Base-by-base conservation (phyloP, 2,888 invertebrate genomes). In the Scotopteryx bipunctaria region DNA sequence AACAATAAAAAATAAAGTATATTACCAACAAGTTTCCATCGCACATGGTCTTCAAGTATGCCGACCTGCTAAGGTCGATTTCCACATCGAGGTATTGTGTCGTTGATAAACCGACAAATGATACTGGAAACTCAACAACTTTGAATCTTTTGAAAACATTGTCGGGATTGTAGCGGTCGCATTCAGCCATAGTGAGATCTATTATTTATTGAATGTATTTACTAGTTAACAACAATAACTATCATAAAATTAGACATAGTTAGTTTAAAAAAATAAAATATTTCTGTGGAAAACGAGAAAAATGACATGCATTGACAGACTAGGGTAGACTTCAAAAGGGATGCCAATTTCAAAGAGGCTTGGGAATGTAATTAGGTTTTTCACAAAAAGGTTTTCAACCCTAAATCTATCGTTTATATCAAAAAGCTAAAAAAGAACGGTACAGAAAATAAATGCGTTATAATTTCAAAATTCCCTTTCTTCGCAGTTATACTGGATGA, bases 111-210 rank as follows among this genome's bases (percentile, higher is more conserved):
- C 81, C 83, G 23, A 88, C 84, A 36, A 78, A 86, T 6, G 85
- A 83, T 57, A 69, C 70, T 9, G 87, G 87, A 57, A 90, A 88
- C 55, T 89, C 87, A 11, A 90, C 58, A 5, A 88, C 68, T 63
- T 81, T 76, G 55, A 89, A 86, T 55, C 75, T 73, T 56, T 71
- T 71, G 54, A 86, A 89, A 27, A 86, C 70, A 55, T 78, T 81
- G 57, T 89, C 86, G 5, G 81, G 76, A 54, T 80, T 67, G 50
- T 74, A 79, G 23, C 46, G 48, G 9, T 67, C 61, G 65, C 88
- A 87, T 44, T 55, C 46, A 5, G 61, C 43, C 71, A 72, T 72
- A 14, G 13, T 58, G 31, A 5, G 1, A 5, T 16, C 14, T 21
- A 1, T 29, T 37, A 15, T 40, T 31, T 6, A n/a, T n/a, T n/a